Percentiles rank a stretch among this genome's conserved stretches.
These are phyloP conservation scores for Griposia aprilina DNA, from an alignment of 2,888 invertebrate species.

Conservation along the genomic window DNA sequence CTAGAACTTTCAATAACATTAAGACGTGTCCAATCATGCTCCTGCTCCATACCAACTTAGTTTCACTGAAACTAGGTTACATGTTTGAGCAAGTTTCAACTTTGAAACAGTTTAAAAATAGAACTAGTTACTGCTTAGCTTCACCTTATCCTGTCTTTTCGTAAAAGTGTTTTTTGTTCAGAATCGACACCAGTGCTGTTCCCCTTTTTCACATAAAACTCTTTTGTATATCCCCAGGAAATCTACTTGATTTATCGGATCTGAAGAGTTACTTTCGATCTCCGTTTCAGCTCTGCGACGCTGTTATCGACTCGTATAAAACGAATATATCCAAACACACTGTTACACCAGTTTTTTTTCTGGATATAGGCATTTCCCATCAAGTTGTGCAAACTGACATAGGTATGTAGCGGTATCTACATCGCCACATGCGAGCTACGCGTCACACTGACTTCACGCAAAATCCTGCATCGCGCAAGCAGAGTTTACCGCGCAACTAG, in stretches of 20 bases:
- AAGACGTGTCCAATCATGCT: background rate
- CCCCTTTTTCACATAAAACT: constrained; percentile 16
- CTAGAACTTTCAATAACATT: background rate
- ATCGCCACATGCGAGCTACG: no score
- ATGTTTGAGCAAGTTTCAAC: background rate
- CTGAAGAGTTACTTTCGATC: constrained; percentile 24
- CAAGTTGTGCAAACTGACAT: background rate
- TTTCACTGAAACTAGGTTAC: background rate
- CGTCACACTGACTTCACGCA: no score
- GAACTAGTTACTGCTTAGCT: background rate
- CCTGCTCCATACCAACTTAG: background rate
- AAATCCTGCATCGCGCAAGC: no score
- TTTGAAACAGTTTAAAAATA: background rate
- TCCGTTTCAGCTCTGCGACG: background rate
- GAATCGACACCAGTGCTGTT: background rate
- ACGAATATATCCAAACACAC: background rate
- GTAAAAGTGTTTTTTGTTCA: background rate
- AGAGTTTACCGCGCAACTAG: no score
- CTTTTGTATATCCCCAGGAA: constrained; percentile 25
- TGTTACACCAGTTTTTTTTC: background rate
- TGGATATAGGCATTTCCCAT: background rate
- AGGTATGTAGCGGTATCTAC: no score
- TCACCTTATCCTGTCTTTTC: background rate
- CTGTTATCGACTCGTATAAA: background rate
- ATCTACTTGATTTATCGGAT: constrained; percentile 46